A percentile compares a stretch with the other conserved stretches of the same genome.
Conservation (phyloP, 2,888 invertebrate species). For the Torymus texanus region DNA sequence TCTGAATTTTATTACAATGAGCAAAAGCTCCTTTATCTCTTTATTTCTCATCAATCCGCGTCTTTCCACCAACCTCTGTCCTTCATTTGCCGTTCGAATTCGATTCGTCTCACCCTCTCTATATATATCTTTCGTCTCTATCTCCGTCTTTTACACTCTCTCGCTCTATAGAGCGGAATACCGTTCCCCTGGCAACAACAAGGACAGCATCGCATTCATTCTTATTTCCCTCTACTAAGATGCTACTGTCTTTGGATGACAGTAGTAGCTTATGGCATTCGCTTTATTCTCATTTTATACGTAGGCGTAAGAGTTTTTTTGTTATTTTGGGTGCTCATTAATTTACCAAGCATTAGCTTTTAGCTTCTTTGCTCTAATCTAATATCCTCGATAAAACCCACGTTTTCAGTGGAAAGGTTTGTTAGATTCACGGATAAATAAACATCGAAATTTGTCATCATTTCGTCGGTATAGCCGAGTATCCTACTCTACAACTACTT, state of each 20-base stretch:
- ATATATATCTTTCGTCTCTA: slow-evolving; percentile 10
- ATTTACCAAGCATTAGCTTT: too few species aligned
- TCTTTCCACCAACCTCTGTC: slow-evolving; percentile 18
- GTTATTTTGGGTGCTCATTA: too few species aligned
- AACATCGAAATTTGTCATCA: too few species aligned
- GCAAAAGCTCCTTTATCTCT: not conserved
- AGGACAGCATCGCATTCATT: not conserved
- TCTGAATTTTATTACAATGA: slow-evolving; percentile 5
- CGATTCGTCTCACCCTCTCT: slow-evolving; percentile 51
- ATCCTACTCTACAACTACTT: too few species aligned
- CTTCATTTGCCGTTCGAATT: slow-evolving; percentile 40
- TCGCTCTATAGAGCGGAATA: slow-evolving; percentile 10
- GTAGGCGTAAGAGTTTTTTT: too few species aligned
- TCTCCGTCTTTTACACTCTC: slow-evolving; percentile 10
- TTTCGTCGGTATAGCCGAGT: too few species aligned
- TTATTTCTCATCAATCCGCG: not conserved
- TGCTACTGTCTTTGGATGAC: not conserved
- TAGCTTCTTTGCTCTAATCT: too few species aligned
- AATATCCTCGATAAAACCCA: too few species aligned
- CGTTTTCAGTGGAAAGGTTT: too few species aligned
- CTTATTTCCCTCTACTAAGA: not conserved
- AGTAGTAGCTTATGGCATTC: not conserved
- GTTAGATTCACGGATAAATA: too few species aligned
- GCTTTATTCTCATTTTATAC: too few species aligned
- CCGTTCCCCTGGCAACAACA: slow-evolving; percentile 43